Base-by-base conservation (phyloP, 2,797 vertebrate species). In the Hypotaenidia philippensis region DNA sequence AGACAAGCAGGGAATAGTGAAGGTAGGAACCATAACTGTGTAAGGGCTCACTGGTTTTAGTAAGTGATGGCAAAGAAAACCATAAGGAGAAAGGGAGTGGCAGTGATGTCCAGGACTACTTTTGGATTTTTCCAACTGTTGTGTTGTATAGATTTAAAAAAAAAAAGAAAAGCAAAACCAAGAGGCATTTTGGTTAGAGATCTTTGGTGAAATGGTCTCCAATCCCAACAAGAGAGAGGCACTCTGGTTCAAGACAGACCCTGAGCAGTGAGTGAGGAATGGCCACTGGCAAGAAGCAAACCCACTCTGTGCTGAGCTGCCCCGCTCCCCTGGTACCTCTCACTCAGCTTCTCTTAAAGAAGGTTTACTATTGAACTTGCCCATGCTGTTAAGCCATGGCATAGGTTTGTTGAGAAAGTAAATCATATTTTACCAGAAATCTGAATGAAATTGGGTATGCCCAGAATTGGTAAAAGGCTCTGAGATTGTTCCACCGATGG, bases 171-270 rank as follows among this genome's bases (percentile, higher is more conserved):
- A 93, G 27, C 14, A 82, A 74, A 93, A 82, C 3, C 0, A 3
- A 79, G 74, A 56, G 34, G 38, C 1, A 2, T 80, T 87, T 87
- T 89, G 40, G 36, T 59, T 66, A 66, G 83, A 79, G 25, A 26
- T 71, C 31, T 84, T 92, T 75, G 44, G 15, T 70, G 44, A 70
- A 36, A 57, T 57, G 61, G 32, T 60, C 55, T 91, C 69, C 32
- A 29, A 0, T 55, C 40, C 40, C 72, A 83, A 6, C 0, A 0
- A 22, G 25, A 63, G 26, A 13, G 45, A 60, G 7, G 14, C 3
- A 3, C 25, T 41, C 44, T 88, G 63, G 66, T 63, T 88, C 27
- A 36, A 68, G 50, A 0, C 1, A 5, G 74, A 74, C 45, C 45
- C 83, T 72, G 38, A 80, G 79, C 85, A 72, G 61, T 16, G 34